Conservation (phyloP, 2,113 vertebrate genomes). For the Tauraco erythrolophus region DNA sequence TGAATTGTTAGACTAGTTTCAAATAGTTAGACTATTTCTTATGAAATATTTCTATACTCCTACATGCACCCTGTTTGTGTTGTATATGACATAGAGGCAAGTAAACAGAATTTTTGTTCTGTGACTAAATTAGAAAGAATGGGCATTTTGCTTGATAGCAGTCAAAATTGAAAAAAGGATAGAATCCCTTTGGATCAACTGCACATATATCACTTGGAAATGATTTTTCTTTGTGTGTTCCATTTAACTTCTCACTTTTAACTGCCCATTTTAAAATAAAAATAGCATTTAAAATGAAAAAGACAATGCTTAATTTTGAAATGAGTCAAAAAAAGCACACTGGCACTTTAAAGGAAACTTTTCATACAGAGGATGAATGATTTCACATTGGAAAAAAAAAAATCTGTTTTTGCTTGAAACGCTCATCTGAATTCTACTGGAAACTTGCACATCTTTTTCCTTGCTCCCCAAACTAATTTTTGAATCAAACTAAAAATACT, state of each 20-base stretch:
- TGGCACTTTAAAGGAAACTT: background rate
- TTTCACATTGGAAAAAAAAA: background rate
- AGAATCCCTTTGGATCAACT: background rate
- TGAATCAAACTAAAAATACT: background rate
- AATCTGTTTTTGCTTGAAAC: background rate
- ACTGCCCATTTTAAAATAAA: background rate
- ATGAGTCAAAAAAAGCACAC: accelerated
- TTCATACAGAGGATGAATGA: background rate
- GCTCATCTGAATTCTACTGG: background rate
- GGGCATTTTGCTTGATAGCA: background rate
- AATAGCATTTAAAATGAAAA: background rate
- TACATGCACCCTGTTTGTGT: background rate
- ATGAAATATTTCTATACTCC: background rate
- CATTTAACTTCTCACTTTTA: background rate
- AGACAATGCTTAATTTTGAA: background rate
- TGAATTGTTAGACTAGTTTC: background rate
- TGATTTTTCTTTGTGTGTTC: background rate
- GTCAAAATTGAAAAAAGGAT: background rate
- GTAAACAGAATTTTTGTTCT: background rate
- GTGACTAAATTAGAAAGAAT: background rate
- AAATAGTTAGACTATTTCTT: background rate
- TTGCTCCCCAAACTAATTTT: background rate
- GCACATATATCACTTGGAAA: background rate
- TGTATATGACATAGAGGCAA: background rate
- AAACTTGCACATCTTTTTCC: background rate